A percentile compares a stretch with the other conserved stretches of the same genome.
phyloP scores from a whole-genome alignment of 2,797 vertebrate genomes.

The Leuciscus waleckii region DNA sequence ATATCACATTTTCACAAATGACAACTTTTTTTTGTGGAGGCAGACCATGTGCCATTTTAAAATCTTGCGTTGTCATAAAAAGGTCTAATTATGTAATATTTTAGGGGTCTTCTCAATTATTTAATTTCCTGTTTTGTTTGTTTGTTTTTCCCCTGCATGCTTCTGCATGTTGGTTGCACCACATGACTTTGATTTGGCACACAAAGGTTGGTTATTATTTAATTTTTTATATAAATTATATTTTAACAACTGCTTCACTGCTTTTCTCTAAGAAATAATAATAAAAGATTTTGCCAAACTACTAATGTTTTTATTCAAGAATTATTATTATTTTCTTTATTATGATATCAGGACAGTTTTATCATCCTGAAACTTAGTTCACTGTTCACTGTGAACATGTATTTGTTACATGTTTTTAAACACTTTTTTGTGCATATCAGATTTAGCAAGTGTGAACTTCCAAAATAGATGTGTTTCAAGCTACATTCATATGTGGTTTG shows the following conservation, averaged over 20 bases:
- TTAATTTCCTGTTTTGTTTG: not conserved
- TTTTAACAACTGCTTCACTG: not conserved
- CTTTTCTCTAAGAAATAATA: not conserved
- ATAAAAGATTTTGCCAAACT: not conserved
- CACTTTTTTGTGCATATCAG: too few relatives aligned
- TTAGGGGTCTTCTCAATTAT: not conserved
- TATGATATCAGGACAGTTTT: not conserved
- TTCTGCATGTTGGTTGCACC: not conserved
- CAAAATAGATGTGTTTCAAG: too few relatives aligned
- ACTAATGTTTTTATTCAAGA: not conserved
- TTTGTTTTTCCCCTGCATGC: too few relatives aligned
- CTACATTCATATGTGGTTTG: too few relatives aligned
- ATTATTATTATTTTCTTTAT: not conserved
- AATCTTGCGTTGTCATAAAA: not conserved
- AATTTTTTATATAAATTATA: too few relatives aligned
- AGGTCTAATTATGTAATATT: too few relatives aligned
- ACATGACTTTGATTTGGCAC: not conserved
- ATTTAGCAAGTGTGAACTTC: too few relatives aligned
- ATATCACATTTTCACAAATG: not conserved
- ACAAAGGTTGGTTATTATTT: not conserved
- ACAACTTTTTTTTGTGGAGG: not conserved
- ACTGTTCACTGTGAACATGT: too few relatives aligned
- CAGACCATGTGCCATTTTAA: not conserved
- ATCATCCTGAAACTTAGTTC: not conserved
- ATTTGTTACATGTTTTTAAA: too few relatives aligned